Base-by-base conservation (phyloP, 2,797 vertebrate species). In the Nannoperca obscura region DNA sequence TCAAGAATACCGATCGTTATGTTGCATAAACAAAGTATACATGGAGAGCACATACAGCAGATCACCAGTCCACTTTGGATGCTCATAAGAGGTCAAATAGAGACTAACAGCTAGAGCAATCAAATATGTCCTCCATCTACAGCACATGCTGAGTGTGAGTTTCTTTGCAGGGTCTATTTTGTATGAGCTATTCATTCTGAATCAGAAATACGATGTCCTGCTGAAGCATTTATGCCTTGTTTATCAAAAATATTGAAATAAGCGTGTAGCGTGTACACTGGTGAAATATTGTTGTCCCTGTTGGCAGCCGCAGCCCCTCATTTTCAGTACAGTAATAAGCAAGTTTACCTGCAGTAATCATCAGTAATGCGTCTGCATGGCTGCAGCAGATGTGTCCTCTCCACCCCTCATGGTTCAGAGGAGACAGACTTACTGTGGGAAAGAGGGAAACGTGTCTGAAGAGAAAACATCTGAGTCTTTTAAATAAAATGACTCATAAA, bases 281-380 rank as follows among this genome's bases (percentile, higher is more conserved):
- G 50, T 80, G 54, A 86, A 78, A 84, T 69, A 80, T 60, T 88
- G 71, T 82, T 78, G 78, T 88, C 54, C 44, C 53, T 27, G 74
- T 74, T 87, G 84, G 85, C 75, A 85, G 73, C 82, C 14, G 22
- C 81, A 85, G 71, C 52, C 86, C 67, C 30, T 91, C 74, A 90
- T 90, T 94, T 93, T 81, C 75, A 52, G 76, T 0, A 44, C 50
- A 13, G 80, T 91, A 92, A 92, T 93, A 89, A 89, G 82, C 1
- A 10, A 84, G 81, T 92, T 91, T 84, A 92, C 88, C 83, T 92
- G 88, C 81, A 68, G 74, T 92, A 89, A 91, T 90, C 73, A 86
- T 89, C 86, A 70, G 86, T 84, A 84, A 20, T 73, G 78, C 14
- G 12, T 82, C 87, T 82, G 77, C 80, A 80, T 13, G 60, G 49